Percentiles rank a stretch among this genome's conserved stretches.
Conservation (phyloP, 53 echinoderm and acorn worm species). For the Actinopyga echinites region DNA sequence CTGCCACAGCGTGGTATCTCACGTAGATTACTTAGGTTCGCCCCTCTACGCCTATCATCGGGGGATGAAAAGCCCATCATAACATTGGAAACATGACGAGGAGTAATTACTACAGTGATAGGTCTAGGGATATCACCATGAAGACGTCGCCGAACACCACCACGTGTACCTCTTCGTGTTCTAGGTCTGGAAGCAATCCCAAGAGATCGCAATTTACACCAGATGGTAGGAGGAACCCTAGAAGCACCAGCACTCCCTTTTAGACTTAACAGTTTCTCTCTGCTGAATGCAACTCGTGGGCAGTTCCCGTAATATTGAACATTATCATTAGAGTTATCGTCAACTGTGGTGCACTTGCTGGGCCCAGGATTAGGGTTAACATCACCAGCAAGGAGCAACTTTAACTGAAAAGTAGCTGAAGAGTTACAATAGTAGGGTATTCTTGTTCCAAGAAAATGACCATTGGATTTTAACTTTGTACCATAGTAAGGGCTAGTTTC, state of each 20-base stretch:
- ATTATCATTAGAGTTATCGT: too few species aligned
- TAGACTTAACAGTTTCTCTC: not conserved
- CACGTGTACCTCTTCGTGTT: not conserved
- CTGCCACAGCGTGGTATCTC: not conserved
- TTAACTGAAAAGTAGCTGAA: not conserved
- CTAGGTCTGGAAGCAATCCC: not conserved
- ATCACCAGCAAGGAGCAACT: not conserved
- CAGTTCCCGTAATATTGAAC: not conserved
- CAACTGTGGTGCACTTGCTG: too few species aligned
- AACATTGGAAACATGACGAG: too few species aligned
- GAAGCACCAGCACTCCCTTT: too few species aligned
- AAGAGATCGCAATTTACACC: too few species aligned
- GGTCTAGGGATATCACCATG: too few species aligned
- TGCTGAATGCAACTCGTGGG: not conserved
- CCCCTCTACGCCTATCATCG: not conserved
- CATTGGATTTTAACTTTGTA: not conserved
- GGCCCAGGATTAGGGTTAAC: too few species aligned
- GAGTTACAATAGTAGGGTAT: not conserved
- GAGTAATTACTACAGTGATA: too few species aligned
- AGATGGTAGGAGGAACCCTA: too few species aligned
- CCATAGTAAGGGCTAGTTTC: not conserved
- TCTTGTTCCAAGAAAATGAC: not conserved
- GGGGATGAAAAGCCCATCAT: too few species aligned
- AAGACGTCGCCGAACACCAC: not conserved
- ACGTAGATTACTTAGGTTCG: not conserved